Evolutionary conservation across 2,888 invertebrate species (phyloP).

Genomic region (Cephus rjabovi): DNA sequence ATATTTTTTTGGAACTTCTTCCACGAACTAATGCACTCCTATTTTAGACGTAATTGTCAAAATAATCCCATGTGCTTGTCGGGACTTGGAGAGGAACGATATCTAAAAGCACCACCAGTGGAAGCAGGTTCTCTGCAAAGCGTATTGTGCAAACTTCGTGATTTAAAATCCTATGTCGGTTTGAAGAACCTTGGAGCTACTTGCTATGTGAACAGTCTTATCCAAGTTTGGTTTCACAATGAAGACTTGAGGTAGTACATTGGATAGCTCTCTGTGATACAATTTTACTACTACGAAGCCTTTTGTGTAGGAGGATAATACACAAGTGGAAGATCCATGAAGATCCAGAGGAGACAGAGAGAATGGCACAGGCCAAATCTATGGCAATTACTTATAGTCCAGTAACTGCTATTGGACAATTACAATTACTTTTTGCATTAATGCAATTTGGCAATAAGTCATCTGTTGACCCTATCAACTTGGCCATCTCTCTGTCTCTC

Average conservation of each 20-base stretch:
- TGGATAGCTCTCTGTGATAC: background rate
- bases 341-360: conserved; percentile 61
- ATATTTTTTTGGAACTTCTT: background rate
- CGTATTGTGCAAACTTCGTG: conserved; percentile 59
- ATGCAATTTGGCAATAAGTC: conserved; percentile 70
- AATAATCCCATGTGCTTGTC: conserved; percentile 73
- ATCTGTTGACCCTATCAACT: conserved; percentile 71
- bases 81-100: conserved; percentile 71
- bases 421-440: conserved; percentile 73
- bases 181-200: conserved; percentile 75
- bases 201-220: conserved; percentile 75
- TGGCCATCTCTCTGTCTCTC: conserved; percentile 70
- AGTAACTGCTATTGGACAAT: conserved; percentile 68
- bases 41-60: conserved; percentile 70
- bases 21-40: background rate
- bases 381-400: conserved; percentile 58
- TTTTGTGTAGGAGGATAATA: conserved; percentile 67
- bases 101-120: conserved; percentile 68
- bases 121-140: conserved; percentile 63
- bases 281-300: background rate
- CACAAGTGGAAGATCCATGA: conserved; percentile 70
- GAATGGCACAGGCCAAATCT: conserved; percentile 42
- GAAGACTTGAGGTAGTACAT: conserved; percentile 66
- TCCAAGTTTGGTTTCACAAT: conserved; percentile 75
- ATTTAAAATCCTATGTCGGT: conserved; percentile 70